Evolutionary conservation across 2,797 vertebrate species (phyloP).

Genomic region (Paguma larvata): DNA sequence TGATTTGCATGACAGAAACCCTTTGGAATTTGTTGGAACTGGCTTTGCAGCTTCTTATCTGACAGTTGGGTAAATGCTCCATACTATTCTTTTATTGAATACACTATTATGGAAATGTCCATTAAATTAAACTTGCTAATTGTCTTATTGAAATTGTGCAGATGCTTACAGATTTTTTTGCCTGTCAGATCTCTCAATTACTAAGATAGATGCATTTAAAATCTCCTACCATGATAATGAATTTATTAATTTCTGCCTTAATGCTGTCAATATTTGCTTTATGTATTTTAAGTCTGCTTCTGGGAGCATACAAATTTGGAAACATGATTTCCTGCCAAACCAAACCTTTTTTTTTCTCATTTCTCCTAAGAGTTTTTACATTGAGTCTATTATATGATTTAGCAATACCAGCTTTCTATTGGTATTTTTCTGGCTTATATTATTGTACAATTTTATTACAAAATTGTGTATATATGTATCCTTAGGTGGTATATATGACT

Average conservation of each 20-base stretch:
- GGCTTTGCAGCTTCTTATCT: not conserved
- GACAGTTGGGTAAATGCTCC: not conserved
- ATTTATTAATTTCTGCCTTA: conserved; percentile 45
- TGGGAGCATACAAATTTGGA: not conserved
- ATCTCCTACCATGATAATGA: not conserved
- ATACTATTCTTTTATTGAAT: not conserved
- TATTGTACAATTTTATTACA: not conserved
- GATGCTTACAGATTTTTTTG: not conserved
- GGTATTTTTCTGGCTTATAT: not conserved
- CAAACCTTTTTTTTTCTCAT: not conserved
- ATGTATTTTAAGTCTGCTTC: not conserved
- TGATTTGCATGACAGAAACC: not conserved
- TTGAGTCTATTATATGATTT: not conserved
- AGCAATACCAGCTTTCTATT: not conserved
- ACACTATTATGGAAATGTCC: not conserved
- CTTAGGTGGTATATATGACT: not conserved
- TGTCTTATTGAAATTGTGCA: not conserved
- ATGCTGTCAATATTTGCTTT: conserved; percentile 39
- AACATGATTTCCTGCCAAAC: not conserved
- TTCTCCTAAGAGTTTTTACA: not conserved
- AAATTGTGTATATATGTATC: not conserved
- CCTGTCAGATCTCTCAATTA: not conserved
- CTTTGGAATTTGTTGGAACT: not conserved
- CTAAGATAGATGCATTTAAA: not conserved
- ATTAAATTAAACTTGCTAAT: conserved; percentile 31